Evolutionary conservation across 2,113 vertebrate genomes (phyloP), one percentile per base, ranked within the genome.

Genomic region (Myrmecophaga tridactyla): DNA sequence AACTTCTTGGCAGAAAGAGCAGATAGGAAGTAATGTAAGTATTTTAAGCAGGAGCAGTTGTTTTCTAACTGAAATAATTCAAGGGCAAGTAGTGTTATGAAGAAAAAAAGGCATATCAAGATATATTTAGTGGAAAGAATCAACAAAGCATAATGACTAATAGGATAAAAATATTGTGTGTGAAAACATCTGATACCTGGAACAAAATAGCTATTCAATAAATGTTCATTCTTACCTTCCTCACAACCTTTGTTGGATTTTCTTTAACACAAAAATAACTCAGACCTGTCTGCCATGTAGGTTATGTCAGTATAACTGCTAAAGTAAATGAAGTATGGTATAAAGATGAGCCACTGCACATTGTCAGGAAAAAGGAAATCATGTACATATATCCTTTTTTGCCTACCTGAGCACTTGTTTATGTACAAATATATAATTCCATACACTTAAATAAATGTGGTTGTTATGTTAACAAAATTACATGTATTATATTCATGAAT

Each of bases 1-100:
- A 95, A 86, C 9, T 86, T 82, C 34, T 67, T 73, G 27, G 1
- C 8, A 85, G 60, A 4, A 87, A 82, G 4, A 65, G 25, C 21
- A 72, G 27, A 95, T 88, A 81, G 73, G 18, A 94, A 88, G 3
- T 58, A 88, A 77, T 53, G 85, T 17, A 11, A 58, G 3, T 81
- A 95, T 91, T 17, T 11, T 39, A 69, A 80, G 10, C 77, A 96
- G 10, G 17, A 86, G 29, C 67, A 51, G 9, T 75, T 65, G 15
- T 15, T 91, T 83, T 43, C 23, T 77, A 73, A 12, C 48, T 63
- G 41, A 94, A 94, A 88, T 80, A 84, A 67, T 69, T 90, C 41
- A 93, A 93, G n/a, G 48, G 3, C 63, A 96, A 93, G 23, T 51
- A 83, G 2, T 90, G 5, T 85, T 63, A 92, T 87, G 51, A 95